phyloP scores from a whole-genome alignment of 2,113 vertebrate genomes.

The Pachyramphus minor region DNA sequence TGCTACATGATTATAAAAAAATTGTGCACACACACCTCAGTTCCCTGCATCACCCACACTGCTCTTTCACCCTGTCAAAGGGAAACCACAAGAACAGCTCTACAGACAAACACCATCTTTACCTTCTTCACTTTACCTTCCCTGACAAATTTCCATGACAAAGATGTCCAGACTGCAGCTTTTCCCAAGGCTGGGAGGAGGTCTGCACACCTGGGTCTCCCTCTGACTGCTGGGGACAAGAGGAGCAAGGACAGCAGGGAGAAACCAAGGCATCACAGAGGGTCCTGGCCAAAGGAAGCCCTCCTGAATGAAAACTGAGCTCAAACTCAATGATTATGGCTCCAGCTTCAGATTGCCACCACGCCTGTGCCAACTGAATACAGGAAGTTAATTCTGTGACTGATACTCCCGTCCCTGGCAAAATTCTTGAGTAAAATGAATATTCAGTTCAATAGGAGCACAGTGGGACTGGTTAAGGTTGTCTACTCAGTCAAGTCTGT shows the following conservation, averaged over 20 bases:
- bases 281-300: neutral
- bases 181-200: neutral
- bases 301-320: neutral
- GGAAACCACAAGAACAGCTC: neutral
- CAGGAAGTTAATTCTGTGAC: neutral
- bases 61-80: neutral
- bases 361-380: neutral
- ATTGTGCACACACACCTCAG: accelerated
- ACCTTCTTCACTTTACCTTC: neutral
- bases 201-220: neutral
- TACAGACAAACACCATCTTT: neutral
- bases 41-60: neutral
- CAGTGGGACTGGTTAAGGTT: neutral
- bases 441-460: neutral
- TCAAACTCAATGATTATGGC: neutral
- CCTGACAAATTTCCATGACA: neutral
- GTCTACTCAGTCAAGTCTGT: neutral
- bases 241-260: neutral
- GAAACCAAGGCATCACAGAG: neutral
- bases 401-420: neutral
- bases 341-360: neutral
- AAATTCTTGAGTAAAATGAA: neutral
- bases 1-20: neutral
- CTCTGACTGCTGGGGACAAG: neutral
- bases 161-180: neutral